These are phyloP conservation scores for Lagorchestes hirsutus DNA, from an alignment of 2,797 vertebrate species.

Conservation along the genomic window DNA sequence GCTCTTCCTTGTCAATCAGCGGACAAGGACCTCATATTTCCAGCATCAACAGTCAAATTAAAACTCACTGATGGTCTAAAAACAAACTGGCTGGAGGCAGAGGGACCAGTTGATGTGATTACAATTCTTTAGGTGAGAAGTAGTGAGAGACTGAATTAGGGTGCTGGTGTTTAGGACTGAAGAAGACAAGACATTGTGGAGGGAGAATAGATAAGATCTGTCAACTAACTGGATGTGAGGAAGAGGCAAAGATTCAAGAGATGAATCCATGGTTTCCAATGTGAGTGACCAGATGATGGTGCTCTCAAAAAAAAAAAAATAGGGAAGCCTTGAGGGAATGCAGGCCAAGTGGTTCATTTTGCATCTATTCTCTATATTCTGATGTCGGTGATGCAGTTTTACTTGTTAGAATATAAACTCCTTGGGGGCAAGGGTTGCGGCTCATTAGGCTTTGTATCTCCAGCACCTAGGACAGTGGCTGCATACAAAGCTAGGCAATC, in stretches of 20 bases:
- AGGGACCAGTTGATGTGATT: background rate
- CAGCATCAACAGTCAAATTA: background rate
- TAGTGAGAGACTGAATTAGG: background rate
- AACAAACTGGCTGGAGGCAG: background rate
- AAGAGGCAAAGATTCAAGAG: background rate
- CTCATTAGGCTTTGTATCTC: background rate
- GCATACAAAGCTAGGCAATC: background rate
- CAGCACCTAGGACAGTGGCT: background rate
- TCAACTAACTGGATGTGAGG: background rate
- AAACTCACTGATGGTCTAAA: background rate
- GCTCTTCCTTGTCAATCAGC: background rate
- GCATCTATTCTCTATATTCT: background rate
- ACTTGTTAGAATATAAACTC: background rate
- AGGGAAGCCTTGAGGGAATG: background rate
- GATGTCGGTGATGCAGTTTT: background rate
- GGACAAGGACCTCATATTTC: background rate
- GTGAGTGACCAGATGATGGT: background rate
- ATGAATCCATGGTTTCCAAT: background rate
- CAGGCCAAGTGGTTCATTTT: background rate
- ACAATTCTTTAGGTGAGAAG: background rate
- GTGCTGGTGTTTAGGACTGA: background rate
- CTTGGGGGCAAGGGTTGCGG: background rate
- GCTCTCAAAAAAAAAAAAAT: background rate
- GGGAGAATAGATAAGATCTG: background rate
- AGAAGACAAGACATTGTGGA: background rate